phyloP scores from a whole-genome alignment of 2,888 invertebrate species.

The Eledona agricola region DNA sequence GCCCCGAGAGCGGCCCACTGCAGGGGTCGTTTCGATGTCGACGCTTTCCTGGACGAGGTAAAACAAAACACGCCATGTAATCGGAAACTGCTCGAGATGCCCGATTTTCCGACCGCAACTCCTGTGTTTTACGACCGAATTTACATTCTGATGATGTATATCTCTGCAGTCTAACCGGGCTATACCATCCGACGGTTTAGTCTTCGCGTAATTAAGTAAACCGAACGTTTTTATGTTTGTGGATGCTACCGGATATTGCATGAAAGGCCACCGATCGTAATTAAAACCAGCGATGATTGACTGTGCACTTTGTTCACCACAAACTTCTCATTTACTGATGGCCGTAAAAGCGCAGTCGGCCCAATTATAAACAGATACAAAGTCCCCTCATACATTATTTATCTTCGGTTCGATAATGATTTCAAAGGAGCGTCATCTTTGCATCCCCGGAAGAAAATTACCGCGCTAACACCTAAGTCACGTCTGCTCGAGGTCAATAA shows the following conservation, averaged over 20 bases:
- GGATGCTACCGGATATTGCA: slow-evolving; percentile 13
- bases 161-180: slow-evolving; percentile 16
- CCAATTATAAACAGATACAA: slow-evolving; percentile 18
- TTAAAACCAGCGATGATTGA: slow-evolving; percentile 18
- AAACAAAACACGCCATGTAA: slow-evolving; percentile 21
- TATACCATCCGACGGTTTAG: slow-evolving; percentile 20
- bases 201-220: slow-evolving; percentile 4
- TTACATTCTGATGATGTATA: slow-evolving; percentile 31
- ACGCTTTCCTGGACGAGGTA: too few species aligned
- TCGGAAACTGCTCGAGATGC: slow-evolving; percentile 11
- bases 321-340: slow-evolving; percentile 16
- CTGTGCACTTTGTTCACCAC: slow-evolving; percentile 12
- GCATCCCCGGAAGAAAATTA: too few species aligned
- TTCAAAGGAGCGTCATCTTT: too few species aligned
- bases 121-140: slow-evolving; percentile 17
- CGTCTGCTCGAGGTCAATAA: too few species aligned
- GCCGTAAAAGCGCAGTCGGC: slow-evolving; percentile 20
- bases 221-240: slow-evolving; percentile 6
- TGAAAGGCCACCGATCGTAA: slow-evolving; percentile 12
- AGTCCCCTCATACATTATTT: slow-evolving; percentile 26
- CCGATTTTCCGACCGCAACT: slow-evolving; percentile 16
- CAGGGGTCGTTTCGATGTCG: too few species aligned
- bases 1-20: too few species aligned
- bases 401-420: slow-evolving; percentile 11
- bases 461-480: too few species aligned